phyloP scores from a whole-genome alignment of 37 sponge, comb jelly and placozoan species.

The Diacarnus erythraeanus region DNA sequence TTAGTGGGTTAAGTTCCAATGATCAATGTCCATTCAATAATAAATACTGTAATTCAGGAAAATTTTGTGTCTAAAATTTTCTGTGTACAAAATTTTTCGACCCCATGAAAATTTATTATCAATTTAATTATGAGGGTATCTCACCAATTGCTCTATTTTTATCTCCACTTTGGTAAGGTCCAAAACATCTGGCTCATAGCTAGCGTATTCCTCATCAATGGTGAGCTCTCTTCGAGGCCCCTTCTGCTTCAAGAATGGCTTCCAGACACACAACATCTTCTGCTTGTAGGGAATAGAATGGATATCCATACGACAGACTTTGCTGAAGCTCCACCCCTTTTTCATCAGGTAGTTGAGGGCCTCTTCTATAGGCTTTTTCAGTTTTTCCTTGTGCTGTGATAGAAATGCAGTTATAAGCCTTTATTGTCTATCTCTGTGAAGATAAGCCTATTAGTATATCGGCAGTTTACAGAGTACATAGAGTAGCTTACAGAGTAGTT shows the following conservation, averaged over 20 bases:
- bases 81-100: no score
- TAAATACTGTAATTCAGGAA: no score
- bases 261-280: conserved; percentile 15
- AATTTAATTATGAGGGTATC: no score
- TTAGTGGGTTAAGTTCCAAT: no score
- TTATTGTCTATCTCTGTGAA: no score
- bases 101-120: no score
- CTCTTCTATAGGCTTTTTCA: conserved; percentile 11
- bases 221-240: background rate
- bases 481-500: no score
- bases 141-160: conserved; percentile 20
- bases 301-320: background rate
- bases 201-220: background rate
- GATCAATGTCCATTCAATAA: no score
- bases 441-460: no score
- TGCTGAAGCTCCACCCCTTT: conserved; percentile 36
- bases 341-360: conserved; percentile 14
- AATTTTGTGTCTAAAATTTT: no score
- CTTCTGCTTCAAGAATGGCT: background rate
- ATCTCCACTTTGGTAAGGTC: conserved; percentile 45
- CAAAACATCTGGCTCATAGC: conserved; percentile 32
- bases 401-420: no score
- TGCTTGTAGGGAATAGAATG: conserved; percentile 26
- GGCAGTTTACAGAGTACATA: no score
- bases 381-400: background rate